These are phyloP conservation scores for Ornithorhynchus anatinus DNA, from an alignment of 2,113 vertebrate species.

Conservation along the genomic window DNA sequence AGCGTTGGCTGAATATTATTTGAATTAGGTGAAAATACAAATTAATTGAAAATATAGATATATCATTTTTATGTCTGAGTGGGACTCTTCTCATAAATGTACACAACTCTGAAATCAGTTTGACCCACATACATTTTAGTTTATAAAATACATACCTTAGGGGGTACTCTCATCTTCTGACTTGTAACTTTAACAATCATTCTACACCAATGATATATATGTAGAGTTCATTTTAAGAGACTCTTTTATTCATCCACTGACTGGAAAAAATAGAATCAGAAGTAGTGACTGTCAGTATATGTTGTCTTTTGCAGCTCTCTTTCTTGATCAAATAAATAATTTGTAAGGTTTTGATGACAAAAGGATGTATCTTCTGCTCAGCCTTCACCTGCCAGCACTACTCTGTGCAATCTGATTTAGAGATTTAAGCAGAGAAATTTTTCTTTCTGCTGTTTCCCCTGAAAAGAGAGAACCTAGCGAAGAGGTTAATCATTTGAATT, in stretches of 20 bases:
- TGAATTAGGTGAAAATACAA: background rate
- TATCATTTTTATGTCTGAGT: background rate
- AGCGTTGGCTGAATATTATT: slow-evolving; percentile 23
- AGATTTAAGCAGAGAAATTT: slow-evolving; percentile 68
- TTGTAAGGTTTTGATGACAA: slow-evolving; percentile 77
- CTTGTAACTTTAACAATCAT: slow-evolving; percentile 54
- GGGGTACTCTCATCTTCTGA: slow-evolving; percentile 47
- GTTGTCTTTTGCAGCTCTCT: slow-evolving; percentile 63
- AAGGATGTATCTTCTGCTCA: slow-evolving; percentile 66
- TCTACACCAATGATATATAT: slow-evolving; percentile 26
- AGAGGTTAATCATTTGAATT: slow-evolving; percentile 74
- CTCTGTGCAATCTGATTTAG: slow-evolving; percentile 65
- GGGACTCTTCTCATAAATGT: background rate
- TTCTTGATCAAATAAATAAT: slow-evolving; percentile 80
- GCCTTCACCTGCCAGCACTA: slow-evolving; percentile 66
- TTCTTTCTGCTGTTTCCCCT: slow-evolving; percentile 68
- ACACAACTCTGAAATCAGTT: slow-evolving; percentile 3
- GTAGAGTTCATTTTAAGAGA: slow-evolving; percentile 60
- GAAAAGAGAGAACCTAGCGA: slow-evolving; percentile 62
- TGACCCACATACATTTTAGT: slow-evolving; percentile 19
- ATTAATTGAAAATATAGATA: slow-evolving; percentile 21
- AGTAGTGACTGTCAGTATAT: slow-evolving; percentile 69
- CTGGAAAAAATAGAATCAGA: slow-evolving; percentile 60
- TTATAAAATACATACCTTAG: background rate
- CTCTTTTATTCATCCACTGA: slow-evolving; percentile 61